Percentiles rank a stretch among this genome's conserved stretches.
Conservation (phyloP, 2,888 invertebrate genomes). For the Drosophila cognata region DNA sequence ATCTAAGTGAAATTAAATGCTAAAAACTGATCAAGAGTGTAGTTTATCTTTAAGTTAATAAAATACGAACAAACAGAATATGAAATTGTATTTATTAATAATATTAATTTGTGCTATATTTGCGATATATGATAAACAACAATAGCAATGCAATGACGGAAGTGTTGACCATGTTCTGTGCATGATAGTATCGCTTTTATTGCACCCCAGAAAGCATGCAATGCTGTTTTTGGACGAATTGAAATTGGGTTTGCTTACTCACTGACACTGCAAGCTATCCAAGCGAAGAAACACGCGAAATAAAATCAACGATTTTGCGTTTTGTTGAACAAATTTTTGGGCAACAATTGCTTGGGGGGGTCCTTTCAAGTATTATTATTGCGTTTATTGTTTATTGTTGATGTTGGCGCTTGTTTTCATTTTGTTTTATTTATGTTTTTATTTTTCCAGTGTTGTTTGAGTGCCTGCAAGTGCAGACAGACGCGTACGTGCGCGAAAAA, state of each 20-base stretch:
- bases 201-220: slow-evolving; percentile 33
- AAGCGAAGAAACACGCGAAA: slow-evolving; percentile 1
- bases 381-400: slow-evolving; percentile 52
- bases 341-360: slow-evolving; percentile 33
- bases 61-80: not conserved
- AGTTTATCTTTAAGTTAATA: not conserved
- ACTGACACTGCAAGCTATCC: not conserved
- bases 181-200: not conserved
- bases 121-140: not conserved
- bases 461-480: slow-evolving; percentile 55
- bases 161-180: not conserved
- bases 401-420: slow-evolving; percentile 46
- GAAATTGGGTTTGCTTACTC: not conserved
- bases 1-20: not conserved
- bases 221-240: not conserved
- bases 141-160: not conserved
- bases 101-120: not conserved
- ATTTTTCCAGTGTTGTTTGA: slow-evolving; percentile 57
- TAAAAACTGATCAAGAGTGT: not conserved
- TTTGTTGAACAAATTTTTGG: slow-evolving; percentile 19
- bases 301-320: slow-evolving; percentile 15
- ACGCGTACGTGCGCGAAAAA: slow-evolving; percentile 53
- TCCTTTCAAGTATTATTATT: slow-evolving; percentile 45
- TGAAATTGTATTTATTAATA: not conserved
- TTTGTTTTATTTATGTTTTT: slow-evolving; percentile 64